Evolutionary conservation across 2,888 invertebrate species (phyloP), one percentile per base, ranked within the genome.

Genomic region (Pharmacophagus antenor): DNA sequence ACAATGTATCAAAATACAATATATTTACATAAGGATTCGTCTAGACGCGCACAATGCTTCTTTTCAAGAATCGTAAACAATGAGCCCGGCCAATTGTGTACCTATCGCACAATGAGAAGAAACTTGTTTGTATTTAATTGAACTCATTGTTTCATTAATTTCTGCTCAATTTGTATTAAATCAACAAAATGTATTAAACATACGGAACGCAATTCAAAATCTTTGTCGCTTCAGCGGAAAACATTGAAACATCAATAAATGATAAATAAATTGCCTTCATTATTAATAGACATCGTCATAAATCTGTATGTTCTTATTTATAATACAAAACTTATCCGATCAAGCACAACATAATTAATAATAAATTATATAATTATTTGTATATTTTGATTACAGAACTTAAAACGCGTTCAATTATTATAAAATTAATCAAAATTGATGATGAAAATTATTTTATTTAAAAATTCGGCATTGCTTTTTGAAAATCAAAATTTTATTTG

Each of bases 41-140:
- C 68, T 72, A 70, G 69, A 71, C 69, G 65, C 56, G 57, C 67
- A 68, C 70, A 73, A 71, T 70, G 62, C 64, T 63, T 68, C 69
- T 67, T 69, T 70, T 69, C 66, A 65, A 67, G 66, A 65, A 50
- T 62, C 63, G 68, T 71, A 67, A 69, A 69, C 69, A 73, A 69
- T 68, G 64, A 60, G 64, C 62, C 58, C 63, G 63, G 65, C 63
- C 63, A 65, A 58, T 65, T 62, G 62, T 62, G 44, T 57, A 54
- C 56, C 62, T 62, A 61, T 74, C 73, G 72, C 61, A 52, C 56
- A 61, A 56, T 61, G 52, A 56, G 52, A 56, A 52, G 61, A 56
- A 61, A 61, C 52, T 52, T 61, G 56, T 56, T 53, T 48, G 47
- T 53, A 10, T 56, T 52, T 56, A 61, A 61, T 61, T 61, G 61